Evolutionary conservation across 2,888 invertebrate genomes (phyloP), one percentile per base, ranked within the genome.

Genomic region (Epiblema foenella): DNA sequence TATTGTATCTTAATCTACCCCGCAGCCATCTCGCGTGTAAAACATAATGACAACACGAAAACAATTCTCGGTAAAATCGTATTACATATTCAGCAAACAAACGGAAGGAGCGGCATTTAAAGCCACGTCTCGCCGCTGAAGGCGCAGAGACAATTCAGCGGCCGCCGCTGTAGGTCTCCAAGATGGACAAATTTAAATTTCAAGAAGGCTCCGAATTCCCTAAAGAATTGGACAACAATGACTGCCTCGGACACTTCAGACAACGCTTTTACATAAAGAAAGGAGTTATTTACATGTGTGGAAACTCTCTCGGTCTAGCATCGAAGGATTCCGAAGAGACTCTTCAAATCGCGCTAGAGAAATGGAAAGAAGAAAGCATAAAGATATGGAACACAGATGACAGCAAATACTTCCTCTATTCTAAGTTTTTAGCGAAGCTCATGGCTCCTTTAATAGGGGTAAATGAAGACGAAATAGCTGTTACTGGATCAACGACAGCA

Each of bases 301-400:
- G 92, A 0, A 91, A 91, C 74, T 90, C 91, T 0, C 73, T 92
- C n/a, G 92, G 92, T 2, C 78, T 91, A 4, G 86, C 88, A 5
- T 88, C 88, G 0, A 88, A 82, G 72, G 90, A 91, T 63, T 86
- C 91, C 0, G 89, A 89, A 74, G 79, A 86, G 60, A 75, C 78
- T 5, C 74, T 86, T 0, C 42, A 83, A 10, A 76, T 78, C 15
- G 81, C 79, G 1, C 68, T 91, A 4, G 79, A 86, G 9, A 78
- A 77, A 46, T 92, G 92, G 92, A 92, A 90, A 74, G 76, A 78
- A 0, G 83, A 89, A 74, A 90, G 87, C 4, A 81, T 92, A 0
- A 85, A 87, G 58, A 83, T 92, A 17, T 92, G 90, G 90, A 82
- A 79, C 52, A 75, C 84, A 0, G 81, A 89, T 0, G 75, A 84